Evolutionary conservation across 2,888 invertebrate species (phyloP).

Genomic region (Polymixis flavicincta): DNA sequence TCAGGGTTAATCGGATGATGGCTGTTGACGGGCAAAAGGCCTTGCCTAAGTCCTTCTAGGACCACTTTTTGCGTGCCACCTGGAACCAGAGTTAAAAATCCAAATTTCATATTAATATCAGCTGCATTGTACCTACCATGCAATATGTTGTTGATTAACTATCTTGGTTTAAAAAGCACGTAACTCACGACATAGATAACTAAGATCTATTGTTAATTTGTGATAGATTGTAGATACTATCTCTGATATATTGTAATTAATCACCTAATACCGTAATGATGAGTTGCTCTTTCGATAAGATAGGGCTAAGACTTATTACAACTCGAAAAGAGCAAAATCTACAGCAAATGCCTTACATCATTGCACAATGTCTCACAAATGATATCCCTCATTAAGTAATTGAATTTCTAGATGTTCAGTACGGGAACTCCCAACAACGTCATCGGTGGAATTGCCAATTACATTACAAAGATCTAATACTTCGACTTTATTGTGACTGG

Average conservation of each 20-base stretch:
- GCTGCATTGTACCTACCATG: too few species aligned
- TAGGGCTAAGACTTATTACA: constrained; percentile 17
- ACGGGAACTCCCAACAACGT: constrained; percentile 28
- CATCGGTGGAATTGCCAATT: constrained; percentile 50
- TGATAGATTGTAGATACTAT: background rate
- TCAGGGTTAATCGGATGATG: background rate
- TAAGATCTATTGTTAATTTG: constrained; percentile 5
- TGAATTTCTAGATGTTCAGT: constrained; percentile 24
- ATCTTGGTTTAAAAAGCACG: background rate
- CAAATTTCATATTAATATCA: background rate
- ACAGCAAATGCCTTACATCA: background rate
- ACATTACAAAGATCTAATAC: constrained; percentile 54
- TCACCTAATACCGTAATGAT: constrained; percentile 19
- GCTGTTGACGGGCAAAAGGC: background rate
- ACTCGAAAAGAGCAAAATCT: background rate
- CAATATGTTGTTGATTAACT: background rate
- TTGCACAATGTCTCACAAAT: constrained; percentile 18
- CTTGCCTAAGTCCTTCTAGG: too few species aligned
- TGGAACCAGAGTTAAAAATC: background rate
- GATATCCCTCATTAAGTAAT: constrained; percentile 26
- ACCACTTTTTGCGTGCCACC: too few species aligned
- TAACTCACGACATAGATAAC: background rate
- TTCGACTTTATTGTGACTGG: constrained; percentile 34
- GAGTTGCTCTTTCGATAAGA: constrained; percentile 30
- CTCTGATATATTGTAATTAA: constrained; percentile 1